These are phyloP conservation scores for Tenthredo livida DNA, from an alignment of 2,888 invertebrate genomes.

Conservation along the genomic window DNA sequence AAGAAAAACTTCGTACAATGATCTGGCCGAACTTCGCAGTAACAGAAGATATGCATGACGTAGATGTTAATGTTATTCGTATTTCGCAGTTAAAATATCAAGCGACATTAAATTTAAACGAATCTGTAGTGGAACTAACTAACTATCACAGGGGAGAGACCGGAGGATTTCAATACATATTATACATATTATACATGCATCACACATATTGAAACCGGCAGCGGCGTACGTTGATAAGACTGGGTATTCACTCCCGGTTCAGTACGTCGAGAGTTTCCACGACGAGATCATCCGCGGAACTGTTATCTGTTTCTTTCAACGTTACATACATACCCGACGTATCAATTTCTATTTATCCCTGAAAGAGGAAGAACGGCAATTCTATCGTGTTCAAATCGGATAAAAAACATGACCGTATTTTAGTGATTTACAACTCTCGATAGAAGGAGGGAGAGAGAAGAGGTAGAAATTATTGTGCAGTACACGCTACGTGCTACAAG, in stretches of 20 bases:
- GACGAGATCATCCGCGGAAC: conserved; percentile 38
- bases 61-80: background rate
- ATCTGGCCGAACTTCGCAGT: no score
- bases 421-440: background rate
- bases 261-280: conserved; percentile 48
- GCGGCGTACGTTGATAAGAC: conserved; percentile 48
- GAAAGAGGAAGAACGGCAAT: background rate
- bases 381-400: background rate
- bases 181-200: conserved; percentile 8
- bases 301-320: background rate
- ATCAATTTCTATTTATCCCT: background rate
- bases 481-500: background rate
- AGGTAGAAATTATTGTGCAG: background rate
- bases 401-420: conserved; percentile 1
- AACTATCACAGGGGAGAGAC: conserved; percentile 28
- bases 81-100: conserved; percentile 18
- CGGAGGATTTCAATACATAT: conserved; percentile 42
- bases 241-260: conserved; percentile 27
- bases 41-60: background rate
- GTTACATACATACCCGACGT: background rate
- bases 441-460: background rate
- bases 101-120: conserved; percentile 41
- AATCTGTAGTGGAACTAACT: conserved; percentile 29
- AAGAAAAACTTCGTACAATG: background rate
- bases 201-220: conserved; percentile 43